A percentile compares a stretch with the other conserved stretches of the same genome.
Conservation (phyloP, 2,888 invertebrate species). For the Galerucella nymphaeae region DNA sequence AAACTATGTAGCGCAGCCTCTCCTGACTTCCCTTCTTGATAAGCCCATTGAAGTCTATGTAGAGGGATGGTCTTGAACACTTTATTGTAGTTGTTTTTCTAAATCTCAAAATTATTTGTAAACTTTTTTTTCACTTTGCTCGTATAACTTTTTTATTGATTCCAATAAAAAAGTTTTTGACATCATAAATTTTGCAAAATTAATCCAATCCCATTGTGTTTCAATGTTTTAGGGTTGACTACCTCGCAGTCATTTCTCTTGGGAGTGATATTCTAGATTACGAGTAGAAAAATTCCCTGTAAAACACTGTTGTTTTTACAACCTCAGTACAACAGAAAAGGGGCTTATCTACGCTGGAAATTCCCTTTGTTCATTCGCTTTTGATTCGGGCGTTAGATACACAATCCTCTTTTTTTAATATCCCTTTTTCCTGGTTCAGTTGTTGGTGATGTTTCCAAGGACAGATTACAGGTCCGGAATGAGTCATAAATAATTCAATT, state of each 20-base stretch:
- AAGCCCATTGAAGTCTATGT: no score
- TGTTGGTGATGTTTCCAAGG: neutral
- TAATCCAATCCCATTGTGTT: slow-evolving; percentile 1
- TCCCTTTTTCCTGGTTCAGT: neutral
- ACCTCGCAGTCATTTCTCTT: slow-evolving; percentile 9
- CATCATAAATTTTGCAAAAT: neutral
- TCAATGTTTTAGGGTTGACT: no score
- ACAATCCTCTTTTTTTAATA: neutral
- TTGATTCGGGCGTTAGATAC: neutral
- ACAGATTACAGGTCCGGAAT: neutral
- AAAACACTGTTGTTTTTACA: slow-evolving; percentile 16
- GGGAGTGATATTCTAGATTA: slow-evolving; percentile 13
- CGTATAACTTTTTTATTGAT: no score
- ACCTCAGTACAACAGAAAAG: slow-evolving; percentile 4
- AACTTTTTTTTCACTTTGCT: no score
- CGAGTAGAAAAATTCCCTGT: slow-evolving; percentile 4
- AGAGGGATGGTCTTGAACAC: no score
- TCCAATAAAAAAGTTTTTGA: no score
- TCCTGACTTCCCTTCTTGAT: no score
- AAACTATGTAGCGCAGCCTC: no score
- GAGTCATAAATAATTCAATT: no score
- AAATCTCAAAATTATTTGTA: no score
- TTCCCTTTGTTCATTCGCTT: neutral
- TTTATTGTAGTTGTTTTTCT: no score
- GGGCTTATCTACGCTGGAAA: slow-evolving; percentile 13